A percentile compares a stretch with the other conserved stretches of the same genome.
These are phyloP conservation scores for Notocelia uddmanniana DNA, from an alignment of 2,888 invertebrate species.

Conservation along the genomic window DNA sequence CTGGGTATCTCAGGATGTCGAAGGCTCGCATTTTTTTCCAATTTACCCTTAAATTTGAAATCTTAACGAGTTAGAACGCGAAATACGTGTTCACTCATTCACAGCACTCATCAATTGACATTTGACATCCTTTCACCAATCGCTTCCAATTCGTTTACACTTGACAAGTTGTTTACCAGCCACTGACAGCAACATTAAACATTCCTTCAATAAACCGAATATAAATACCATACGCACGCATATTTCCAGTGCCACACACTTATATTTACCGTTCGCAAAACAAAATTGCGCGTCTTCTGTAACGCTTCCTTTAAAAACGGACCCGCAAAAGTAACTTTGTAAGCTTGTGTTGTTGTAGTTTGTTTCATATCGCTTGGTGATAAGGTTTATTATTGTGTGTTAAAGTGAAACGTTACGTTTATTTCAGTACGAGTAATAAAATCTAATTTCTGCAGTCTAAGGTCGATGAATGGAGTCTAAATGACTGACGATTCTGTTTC, in stretches of 20 bases:
- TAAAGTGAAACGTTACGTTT: not conserved
- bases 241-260: not conserved
- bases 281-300: not conserved
- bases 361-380: not conserved
- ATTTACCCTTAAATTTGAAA: too few relatives aligned
- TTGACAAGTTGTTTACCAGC: not conserved
- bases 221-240: not conserved
- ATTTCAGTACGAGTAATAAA: conserved; percentile 4
- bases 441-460: conserved; percentile 4
- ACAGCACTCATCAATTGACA: not conserved
- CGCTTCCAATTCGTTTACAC: not conserved
- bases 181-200: not conserved
- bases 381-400: not conserved
- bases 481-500: too few relatives aligned
- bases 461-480: not conserved
- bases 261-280: not conserved
- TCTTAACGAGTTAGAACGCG: too few relatives aligned
- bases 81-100: not conserved
- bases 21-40: too few relatives aligned
- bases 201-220: conserved; percentile 2
- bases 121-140: not conserved
- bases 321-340: not conserved
- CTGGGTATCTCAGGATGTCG: too few relatives aligned
- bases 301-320: not conserved
- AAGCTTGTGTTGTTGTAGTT: not conserved